These are phyloP conservation scores for Coptodon bakossiorum DNA, from an alignment of 2,113 vertebrate genomes.

Conservation along the genomic window DNA sequence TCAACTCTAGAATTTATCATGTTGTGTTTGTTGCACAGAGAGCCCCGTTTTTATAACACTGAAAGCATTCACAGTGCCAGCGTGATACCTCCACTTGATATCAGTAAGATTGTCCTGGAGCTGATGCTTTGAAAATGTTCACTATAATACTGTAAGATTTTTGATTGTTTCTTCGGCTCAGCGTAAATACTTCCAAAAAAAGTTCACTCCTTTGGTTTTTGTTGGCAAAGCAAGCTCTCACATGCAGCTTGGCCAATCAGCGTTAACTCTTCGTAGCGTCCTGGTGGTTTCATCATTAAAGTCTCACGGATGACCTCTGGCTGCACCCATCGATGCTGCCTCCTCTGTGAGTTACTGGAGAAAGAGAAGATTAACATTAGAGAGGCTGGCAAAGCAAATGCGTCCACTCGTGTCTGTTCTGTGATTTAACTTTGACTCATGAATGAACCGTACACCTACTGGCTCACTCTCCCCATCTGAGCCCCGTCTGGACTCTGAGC, in stretches of 20 bases:
- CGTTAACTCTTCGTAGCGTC: neutral
- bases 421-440: neutral
- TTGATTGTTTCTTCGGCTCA: neutral
- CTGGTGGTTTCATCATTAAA: neutral
- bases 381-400: neutral
- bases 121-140: neutral
- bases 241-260: conserved; percentile 16
- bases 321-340: neutral
- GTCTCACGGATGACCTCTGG: neutral
- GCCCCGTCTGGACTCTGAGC: conserved; percentile 78
- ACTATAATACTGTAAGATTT: neutral
- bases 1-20: neutral
- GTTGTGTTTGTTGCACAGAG: neutral
- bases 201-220: neutral
- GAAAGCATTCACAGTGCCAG: neutral
- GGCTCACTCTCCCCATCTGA: conserved; percentile 88
- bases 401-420: neutral
- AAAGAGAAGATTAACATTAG: neutral
- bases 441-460: conserved; percentile 73
- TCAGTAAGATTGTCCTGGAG: conserved; percentile 1
- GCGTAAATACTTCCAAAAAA: neutral
- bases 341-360: conserved; percentile 43
- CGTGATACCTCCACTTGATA: neutral
- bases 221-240: conserved; percentile 11
- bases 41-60: neutral